Evolutionary conservation across 2,113 vertebrate genomes (phyloP), one percentile per base, ranked within the genome.

Genomic region (Ibidorhyncha struthersii): DNA sequence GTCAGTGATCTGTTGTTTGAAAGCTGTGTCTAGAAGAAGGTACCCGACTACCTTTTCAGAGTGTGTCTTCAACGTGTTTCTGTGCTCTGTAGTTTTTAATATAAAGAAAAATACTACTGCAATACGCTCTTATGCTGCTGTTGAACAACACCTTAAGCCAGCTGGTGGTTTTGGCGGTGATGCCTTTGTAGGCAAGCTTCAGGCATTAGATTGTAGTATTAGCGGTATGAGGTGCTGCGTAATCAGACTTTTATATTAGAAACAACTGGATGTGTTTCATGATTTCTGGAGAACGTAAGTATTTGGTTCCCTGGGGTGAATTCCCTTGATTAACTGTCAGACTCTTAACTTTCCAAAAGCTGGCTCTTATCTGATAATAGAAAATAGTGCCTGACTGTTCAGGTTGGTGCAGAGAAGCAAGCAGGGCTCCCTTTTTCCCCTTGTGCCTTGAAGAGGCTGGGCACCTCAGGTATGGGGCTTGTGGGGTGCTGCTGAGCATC

Each of bases 251-350:
- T 15, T 27, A 3, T 32, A 15, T 62, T 62, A 21, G 65, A 94
- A 78, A n/a, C 32, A 86, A 30, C 38, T 74, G 65, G 9, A 74
- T 56, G 30, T 36, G 18, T 61, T 90, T 91, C 0, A 3, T 67
- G 61, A 63, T 76, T 93, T 89, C 83, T 92, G 43, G 43, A 71
- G 77, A 67, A 82, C 25, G 34, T 43, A 55, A 79, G 40, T 9
- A 27, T 78, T 79, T 17, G 17, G 8, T 85, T 85, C 40, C 66
- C 58, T 55, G 67, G 17, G 59, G 27, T 40, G 69, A 58, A 34
- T 96, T 87, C 93, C 61, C 77, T 89, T 94, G 56, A 47, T 87
- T 59, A 79, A 13, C 36, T 82, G 22, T 87, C 29, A 79, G 77
- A 71, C 10, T 80, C 19, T 18, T 50, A 45, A 32, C 80, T 81